These are phyloP conservation scores for Pluvianellus socialis DNA, from an alignment of 2,113 vertebrate species.

Conservation along the genomic window DNA sequence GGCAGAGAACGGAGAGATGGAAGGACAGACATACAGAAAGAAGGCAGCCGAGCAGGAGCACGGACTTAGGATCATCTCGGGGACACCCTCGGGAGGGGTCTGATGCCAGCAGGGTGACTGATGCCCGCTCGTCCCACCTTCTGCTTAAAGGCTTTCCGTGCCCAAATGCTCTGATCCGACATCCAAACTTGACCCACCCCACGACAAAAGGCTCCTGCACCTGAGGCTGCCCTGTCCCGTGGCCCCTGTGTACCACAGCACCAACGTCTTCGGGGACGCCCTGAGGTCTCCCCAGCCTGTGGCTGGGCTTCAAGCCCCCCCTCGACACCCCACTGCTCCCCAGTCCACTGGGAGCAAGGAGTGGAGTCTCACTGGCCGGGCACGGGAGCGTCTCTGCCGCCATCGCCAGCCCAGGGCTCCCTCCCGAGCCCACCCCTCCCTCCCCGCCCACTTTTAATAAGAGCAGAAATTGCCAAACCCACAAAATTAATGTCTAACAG, in stretches of 20 bases:
- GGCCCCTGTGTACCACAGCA: background rate
- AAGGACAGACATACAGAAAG: background rate
- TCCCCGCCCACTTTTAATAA: background rate
- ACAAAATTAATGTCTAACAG: constrained; percentile 15
- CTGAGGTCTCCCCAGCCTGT: background rate
- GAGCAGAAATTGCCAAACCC: constrained; percentile 6
- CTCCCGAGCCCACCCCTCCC: background rate
- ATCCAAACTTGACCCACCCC: background rate
- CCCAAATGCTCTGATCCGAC: background rate
- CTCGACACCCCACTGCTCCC: background rate
- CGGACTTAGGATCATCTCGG: background rate
- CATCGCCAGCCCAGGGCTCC: background rate
- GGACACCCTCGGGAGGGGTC: background rate
- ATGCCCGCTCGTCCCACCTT: background rate
- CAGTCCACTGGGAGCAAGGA: accelerated
- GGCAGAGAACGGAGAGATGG: background rate
- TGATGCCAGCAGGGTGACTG: background rate
- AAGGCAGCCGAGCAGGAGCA: accelerated
- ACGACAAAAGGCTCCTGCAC: background rate
- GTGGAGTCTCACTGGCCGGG: background rate
- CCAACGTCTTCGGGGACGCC: background rate
- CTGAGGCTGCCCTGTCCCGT: background rate
- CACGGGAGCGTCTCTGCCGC: accelerated
- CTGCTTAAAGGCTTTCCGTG: background rate
- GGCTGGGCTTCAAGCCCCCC: background rate